phyloP scores from a whole-genome alignment of 1,140 invertebrate genomes.

The Cardiocondyla obscurior region DNA sequence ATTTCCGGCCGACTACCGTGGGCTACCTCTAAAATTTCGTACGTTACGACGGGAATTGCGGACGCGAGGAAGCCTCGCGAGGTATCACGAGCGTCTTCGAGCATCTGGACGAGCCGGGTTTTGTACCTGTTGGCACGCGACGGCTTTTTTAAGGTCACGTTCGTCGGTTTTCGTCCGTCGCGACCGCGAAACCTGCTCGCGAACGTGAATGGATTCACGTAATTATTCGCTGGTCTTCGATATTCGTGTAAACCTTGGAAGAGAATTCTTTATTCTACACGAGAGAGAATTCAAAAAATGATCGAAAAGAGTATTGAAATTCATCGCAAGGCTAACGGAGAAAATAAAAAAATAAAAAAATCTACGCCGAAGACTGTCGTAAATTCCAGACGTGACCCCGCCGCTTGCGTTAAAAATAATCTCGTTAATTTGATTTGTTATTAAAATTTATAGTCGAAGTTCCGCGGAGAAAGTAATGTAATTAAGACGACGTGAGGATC shows the following conservation, averaged over 20 bases:
- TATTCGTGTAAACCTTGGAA: slow-evolving; percentile 25
- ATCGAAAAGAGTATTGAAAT: neutral
- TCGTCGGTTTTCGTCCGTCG: slow-evolving; percentile 34
- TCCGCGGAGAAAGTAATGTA: neutral
- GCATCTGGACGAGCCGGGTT: slow-evolving; percentile 47
- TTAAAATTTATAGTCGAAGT: neutral
- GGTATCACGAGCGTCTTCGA: slow-evolving; percentile 44
- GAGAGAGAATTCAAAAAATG: neutral
- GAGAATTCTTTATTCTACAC: neutral
- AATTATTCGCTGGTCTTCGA: slow-evolving; percentile 19
- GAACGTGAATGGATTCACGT: slow-evolving; percentile 44
- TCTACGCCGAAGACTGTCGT: neutral
- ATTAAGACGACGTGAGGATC: neutral
- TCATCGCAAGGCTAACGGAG: neutral
- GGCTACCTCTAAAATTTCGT: slow-evolving; percentile 44
- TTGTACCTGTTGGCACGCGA: slow-evolving; percentile 68
- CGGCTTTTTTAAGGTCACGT: slow-evolving; percentile 59
- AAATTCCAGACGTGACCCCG: neutral
- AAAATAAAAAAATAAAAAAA: too few species aligned
- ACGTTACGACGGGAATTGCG: slow-evolving; percentile 31
- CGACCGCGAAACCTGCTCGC: slow-evolving; percentile 25
- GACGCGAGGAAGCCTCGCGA: slow-evolving; percentile 60
- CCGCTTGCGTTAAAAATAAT: neutral
- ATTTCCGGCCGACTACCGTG: slow-evolving; percentile 41
- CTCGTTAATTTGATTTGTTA: neutral